Base-by-base conservation (phyloP, 2,113 vertebrate genomes). In the Dunckerocampus dactyliophorus region DNA sequence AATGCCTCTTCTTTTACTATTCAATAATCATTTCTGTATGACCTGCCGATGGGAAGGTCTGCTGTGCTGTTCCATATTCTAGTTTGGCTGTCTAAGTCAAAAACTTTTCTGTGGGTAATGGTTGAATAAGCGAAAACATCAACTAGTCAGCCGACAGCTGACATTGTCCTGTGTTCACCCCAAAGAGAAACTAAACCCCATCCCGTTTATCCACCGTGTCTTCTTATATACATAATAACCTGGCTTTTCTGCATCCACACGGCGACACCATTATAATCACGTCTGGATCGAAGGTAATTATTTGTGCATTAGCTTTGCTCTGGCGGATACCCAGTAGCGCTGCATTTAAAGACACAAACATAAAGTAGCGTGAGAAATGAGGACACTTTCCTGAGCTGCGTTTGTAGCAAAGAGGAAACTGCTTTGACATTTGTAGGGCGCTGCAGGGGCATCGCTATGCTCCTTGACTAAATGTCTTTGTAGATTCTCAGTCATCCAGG, bases 381-480 rank as follows among this genome's bases (percentile, higher is more conserved):
- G 70, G 57, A 74, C 43, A 74, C 60, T 65, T 71, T 77, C 67
- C 73, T 72, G 71, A 76, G 64, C 59, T 69, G 63, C 57, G 69
- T 71, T 75, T 56, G 71, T 65, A 54, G 62, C 62, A 74, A 66
- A 79, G 63, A 73, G 28, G 71, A 56, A 69, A 62, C 21, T 13
- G 42, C 76, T 85, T 85, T 80, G 68, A 82, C 78, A 62, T 77
- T 78, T 59, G 63, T 37, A 51, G 65, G 61, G 13, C 67, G 79
- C 67, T 81, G 51, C 72, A 72, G 76, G 81, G 77, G 39, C 72
- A 59, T 78, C 69, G 20, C 69, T 71, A 75, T 69, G 76, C 71
- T 74, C 63, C 65, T 72, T 70, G 52, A 42, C 69, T 61, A 57
- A 34, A 34, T 34, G 31, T 34, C 31, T 34, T 34, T 34, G 31